A percentile compares a stretch with the other conserved stretches of the same genome.
Evolutionary conservation across 2,888 invertebrate genomes (phyloP).

Genomic region (Hemithea aestivaria): DNA sequence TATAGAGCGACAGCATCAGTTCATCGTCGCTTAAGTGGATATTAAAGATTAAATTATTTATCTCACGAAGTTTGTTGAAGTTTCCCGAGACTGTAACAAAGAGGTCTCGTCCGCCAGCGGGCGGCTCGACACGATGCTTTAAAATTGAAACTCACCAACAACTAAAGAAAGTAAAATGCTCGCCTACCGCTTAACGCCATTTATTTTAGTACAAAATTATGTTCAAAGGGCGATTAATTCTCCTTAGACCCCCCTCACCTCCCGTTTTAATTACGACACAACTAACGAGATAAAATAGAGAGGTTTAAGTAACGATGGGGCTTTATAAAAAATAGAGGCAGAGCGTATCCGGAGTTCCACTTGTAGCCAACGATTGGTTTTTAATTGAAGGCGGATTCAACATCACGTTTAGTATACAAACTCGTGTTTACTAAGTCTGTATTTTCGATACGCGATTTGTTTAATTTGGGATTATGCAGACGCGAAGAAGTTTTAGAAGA

Average conservation of each 20-base stretch:
- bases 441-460: slow-evolving; percentile 30
- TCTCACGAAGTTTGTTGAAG: slow-evolving; percentile 38
- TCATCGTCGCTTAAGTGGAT: slow-evolving; percentile 56
- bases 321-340: background rate
- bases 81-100: slow-evolving; percentile 55
- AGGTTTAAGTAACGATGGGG: slow-evolving; percentile 4
- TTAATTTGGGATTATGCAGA: slow-evolving; percentile 40
- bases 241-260: slow-evolving; percentile 36
- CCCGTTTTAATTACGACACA: slow-evolving; percentile 23
- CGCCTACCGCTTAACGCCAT: slow-evolving; percentile 39
- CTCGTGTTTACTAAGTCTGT: slow-evolving; percentile 36
- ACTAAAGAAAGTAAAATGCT: slow-evolving; percentile 48
- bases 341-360: background rate
- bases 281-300: slow-evolving; percentile 21
- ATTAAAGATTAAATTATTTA: slow-evolving; percentile 72
- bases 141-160: slow-evolving; percentile 50
- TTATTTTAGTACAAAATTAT: slow-evolving; percentile 50
- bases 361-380: slow-evolving; percentile 5
- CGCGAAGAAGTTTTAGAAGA: slow-evolving; percentile 36
- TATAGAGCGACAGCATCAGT: slow-evolving; percentile 35
- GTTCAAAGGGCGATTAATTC: slow-evolving; percentile 44
- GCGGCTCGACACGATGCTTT: slow-evolving; percentile 39
- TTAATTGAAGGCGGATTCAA: slow-evolving; percentile 11
- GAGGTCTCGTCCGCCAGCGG: slow-evolving; percentile 44
- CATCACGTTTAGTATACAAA: slow-evolving; percentile 22